These are phyloP conservation scores for Nipponia nippon DNA, from an alignment of 2,113 vertebrate genomes.

Conservation along the genomic window DNA sequence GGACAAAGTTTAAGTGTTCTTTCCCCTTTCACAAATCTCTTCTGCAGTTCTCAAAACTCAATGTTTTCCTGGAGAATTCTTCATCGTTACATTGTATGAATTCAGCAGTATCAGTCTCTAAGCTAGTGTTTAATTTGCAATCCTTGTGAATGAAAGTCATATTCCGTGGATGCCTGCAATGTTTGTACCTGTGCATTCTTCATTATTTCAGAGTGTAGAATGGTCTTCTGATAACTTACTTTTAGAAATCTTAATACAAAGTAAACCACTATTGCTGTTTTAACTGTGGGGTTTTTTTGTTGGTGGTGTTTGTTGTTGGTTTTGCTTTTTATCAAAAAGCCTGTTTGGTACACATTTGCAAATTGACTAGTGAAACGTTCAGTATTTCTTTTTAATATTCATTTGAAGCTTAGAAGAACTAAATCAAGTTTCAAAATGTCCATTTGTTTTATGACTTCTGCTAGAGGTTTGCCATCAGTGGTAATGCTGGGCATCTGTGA, in stretches of 20 bases:
- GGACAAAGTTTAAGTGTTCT: neutral
- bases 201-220: neutral
- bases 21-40: neutral
- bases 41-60: neutral
- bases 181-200: neutral
- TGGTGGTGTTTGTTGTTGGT: too few relatives aligned
- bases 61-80: neutral
- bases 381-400: neutral
- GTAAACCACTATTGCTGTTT: neutral
- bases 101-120: too few relatives aligned
- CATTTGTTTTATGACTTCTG: neutral
- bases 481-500: neutral
- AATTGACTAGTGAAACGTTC: neutral
- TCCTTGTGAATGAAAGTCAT: neutral
- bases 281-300: neutral
- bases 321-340: neutral
- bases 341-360: neutral
- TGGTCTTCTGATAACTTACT: neutral
- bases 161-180: neutral
- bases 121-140: neutral
- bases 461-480: neutral
- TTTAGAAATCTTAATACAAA: neutral
- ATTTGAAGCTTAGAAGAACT: neutral
- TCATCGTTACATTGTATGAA: fast-evolving
- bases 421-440: neutral